Evolutionary conservation across 1,140 invertebrate genomes (phyloP).

Genomic region (Harpegnathos saltator): DNA sequence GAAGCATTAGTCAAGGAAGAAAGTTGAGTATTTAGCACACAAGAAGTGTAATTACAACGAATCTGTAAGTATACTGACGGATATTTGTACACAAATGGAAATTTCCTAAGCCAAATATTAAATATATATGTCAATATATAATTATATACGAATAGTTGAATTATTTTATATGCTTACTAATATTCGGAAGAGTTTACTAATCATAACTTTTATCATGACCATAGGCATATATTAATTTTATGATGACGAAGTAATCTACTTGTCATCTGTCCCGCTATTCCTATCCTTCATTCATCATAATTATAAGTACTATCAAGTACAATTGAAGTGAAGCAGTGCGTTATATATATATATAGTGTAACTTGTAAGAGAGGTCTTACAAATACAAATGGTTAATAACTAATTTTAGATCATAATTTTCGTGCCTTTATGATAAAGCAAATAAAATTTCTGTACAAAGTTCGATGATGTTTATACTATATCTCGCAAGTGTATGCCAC

Average conservation of each 20-base stretch:
- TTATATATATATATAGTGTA: background rate
- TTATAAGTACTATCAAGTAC: conserved; percentile 5
- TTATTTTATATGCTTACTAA: too few relatives aligned
- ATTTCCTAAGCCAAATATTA: too few relatives aligned
- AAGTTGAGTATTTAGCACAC: too few relatives aligned
- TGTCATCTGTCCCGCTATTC: background rate
- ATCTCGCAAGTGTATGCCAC: conserved; percentile 4
- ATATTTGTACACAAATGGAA: too few relatives aligned
- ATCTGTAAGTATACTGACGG: too few relatives aligned
- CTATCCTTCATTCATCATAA: conserved; percentile 1
- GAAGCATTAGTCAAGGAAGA: too few relatives aligned
- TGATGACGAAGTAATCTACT: conserved; percentile 21
- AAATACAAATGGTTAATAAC: too few relatives aligned
- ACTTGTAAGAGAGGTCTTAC: background rate
- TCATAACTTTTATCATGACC: conserved; percentile 19
- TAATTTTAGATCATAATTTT: background rate
- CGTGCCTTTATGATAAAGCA: background rate
- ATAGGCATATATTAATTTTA: conserved; percentile 26
- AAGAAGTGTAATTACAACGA: too few relatives aligned
- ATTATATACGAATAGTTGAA: too few relatives aligned
- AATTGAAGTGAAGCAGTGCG: background rate
- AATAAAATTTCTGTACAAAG: background rate
- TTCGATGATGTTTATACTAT: conserved; percentile 18
- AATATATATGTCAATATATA: too few relatives aligned
- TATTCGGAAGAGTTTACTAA: background rate